Conservation (phyloP, 2,113 vertebrate genomes). For the Dunckerocampus dactyliophorus region DNA sequence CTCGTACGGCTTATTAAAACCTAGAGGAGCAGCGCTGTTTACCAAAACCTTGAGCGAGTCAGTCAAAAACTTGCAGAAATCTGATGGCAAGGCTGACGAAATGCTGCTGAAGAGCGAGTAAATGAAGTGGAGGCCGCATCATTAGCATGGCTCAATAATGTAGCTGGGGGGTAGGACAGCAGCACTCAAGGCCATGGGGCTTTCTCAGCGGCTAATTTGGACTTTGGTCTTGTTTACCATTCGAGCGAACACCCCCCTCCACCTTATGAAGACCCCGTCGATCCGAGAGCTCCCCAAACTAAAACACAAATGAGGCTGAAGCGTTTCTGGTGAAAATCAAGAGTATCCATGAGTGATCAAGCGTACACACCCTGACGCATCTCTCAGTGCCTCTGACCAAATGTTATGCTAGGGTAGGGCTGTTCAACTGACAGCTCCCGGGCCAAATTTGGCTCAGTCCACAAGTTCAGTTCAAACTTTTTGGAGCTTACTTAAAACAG, state of each 20-base stretch:
- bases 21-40: slow-evolving; percentile 61
- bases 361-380: slow-evolving; percentile 47
- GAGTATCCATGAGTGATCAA: slow-evolving; percentile 63
- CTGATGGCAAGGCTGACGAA: slow-evolving; percentile 41
- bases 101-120: slow-evolving; percentile 67
- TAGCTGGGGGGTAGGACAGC: slow-evolving; percentile 73
- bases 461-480: too few relatives aligned
- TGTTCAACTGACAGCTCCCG: too few relatives aligned
- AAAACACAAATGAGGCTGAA: slow-evolving; percentile 54
- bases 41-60: slow-evolving; percentile 65
- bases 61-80: slow-evolving; percentile 51
- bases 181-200: slow-evolving; percentile 70
- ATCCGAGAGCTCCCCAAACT: slow-evolving; percentile 52
- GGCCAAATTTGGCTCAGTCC: too few relatives aligned
- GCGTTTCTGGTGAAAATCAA: slow-evolving; percentile 52
- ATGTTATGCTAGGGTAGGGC: too few relatives aligned
- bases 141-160: slow-evolving; percentile 77
- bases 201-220: slow-evolving; percentile 70
- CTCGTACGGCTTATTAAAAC: slow-evolving; percentile 67
- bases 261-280: slow-evolving; percentile 61
- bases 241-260: slow-evolving; percentile 4
- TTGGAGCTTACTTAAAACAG: too few relatives aligned
- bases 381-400: slow-evolving; percentile 12
- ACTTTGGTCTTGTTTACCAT: slow-evolving; percentile 54
- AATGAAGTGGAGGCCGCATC: slow-evolving; percentile 65